A percentile compares a stretch with the other conserved stretches of the same genome.
These are phyloP conservation scores for Dreissena rostriformis DNA, from an alignment of 1,140 invertebrate species.

Conservation along the genomic window DNA sequence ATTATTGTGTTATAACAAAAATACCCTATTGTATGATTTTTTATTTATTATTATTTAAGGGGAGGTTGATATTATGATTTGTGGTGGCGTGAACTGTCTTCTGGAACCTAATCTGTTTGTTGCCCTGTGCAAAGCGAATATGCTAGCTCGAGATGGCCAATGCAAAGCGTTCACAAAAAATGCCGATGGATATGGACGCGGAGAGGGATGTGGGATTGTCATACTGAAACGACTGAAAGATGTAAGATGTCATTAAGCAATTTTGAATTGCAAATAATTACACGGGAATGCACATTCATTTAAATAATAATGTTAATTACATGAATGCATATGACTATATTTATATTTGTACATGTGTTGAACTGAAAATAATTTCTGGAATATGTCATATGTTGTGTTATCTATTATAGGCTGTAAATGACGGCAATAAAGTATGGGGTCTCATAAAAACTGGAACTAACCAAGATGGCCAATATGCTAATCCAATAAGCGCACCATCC, in stretches of 20 bases:
- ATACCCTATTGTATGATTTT: no score
- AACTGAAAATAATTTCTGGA: no score
- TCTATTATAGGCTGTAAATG: constrained; percentile 45
- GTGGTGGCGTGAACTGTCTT: constrained; percentile 71
- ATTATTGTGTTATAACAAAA: no score
- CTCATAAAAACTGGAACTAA: constrained; percentile 54
- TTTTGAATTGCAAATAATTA: no score
- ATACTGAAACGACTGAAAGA: constrained; percentile 65
- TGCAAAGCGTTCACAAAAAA: constrained; percentile 70
- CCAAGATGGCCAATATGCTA: constrained; percentile 60
- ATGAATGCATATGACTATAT: no score
- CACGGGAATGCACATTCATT: no score
- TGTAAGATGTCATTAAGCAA: constrained; percentile 26
- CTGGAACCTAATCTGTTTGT: constrained; percentile 66
- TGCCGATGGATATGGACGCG: constrained; percentile 71
- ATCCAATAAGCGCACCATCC: constrained; percentile 52
- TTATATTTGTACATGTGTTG: no score
- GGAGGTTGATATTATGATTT: constrained; percentile 59
- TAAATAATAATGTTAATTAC: no score
- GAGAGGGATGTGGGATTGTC: constrained; percentile 74
- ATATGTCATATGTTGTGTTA: no score
- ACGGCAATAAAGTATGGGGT: constrained; percentile 58
- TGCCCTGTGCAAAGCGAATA: constrained; percentile 67
- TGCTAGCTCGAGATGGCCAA: constrained; percentile 71
- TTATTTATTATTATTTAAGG: no score